Conservation (phyloP, 2,113 vertebrate genomes). For the Heptranchias perlo region DNA sequence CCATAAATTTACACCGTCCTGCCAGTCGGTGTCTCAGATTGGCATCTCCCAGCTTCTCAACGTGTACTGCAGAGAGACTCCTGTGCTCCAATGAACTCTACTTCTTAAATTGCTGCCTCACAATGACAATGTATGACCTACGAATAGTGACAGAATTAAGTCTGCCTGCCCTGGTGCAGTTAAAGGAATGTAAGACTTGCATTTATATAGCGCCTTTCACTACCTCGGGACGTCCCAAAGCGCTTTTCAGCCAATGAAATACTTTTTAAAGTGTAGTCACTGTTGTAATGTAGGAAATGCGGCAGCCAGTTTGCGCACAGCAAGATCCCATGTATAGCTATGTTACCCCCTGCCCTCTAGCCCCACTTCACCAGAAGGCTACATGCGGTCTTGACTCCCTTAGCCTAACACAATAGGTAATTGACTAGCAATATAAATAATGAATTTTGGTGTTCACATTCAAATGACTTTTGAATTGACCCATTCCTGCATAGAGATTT, state of each 20-base stretch:
- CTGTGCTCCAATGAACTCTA: background rate
- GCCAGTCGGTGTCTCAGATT: background rate
- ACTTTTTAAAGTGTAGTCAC: background rate
- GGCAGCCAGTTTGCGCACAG: background rate
- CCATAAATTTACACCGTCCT: background rate
- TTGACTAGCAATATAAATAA: background rate
- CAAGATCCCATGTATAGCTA: background rate
- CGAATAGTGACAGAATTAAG: background rate
- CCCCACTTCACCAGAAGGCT: background rate
- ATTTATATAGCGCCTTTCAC: background rate
- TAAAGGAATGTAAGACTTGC: background rate
- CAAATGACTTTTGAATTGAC: background rate
- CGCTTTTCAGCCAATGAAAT: background rate
- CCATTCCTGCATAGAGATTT: background rate
- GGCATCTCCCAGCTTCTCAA: background rate
- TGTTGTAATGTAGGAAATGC: background rate
- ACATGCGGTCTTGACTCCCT: background rate
- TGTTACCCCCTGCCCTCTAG: background rate
- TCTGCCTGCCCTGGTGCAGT: background rate
- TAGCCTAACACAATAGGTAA: background rate
- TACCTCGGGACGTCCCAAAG: too few species aligned
- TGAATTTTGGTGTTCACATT: background rate
- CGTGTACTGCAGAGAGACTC: background rate
- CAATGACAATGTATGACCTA: background rate
- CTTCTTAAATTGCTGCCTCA: background rate